phyloP scores from a whole-genome alignment of 2,888 invertebrate genomes.

The Luffia ferchaultella region DNA sequence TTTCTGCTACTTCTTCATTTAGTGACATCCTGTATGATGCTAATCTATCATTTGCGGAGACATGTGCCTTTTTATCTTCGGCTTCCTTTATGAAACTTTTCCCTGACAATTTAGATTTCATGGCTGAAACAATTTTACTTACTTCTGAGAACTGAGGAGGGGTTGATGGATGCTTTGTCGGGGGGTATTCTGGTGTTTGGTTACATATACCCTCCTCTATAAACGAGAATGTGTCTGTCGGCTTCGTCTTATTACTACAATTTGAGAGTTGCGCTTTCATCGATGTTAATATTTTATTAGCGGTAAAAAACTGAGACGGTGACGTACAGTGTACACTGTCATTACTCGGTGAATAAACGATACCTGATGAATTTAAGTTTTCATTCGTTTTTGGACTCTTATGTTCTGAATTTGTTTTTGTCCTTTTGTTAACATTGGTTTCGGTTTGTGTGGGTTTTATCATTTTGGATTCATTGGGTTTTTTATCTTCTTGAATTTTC shows the following conservation, averaged over 20 bases:
- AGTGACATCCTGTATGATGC: constrained; percentile 28
- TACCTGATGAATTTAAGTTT: constrained; percentile 22
- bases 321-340: constrained; percentile 49
- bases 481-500: constrained; percentile 18
- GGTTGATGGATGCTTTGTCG: constrained; percentile 48
- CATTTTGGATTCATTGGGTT: constrained; percentile 22
- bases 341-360: constrained; percentile 36
- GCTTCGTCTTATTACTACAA: constrained; percentile 36
- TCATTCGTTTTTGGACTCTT: constrained; percentile 34
- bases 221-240: constrained; percentile 50
- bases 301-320: constrained; percentile 52
- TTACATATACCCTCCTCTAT: constrained; percentile 51
- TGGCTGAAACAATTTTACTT: constrained; percentile 48
- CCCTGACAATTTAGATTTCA: constrained; percentile 46
- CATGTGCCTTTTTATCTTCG: constrained; percentile 19
- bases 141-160: constrained; percentile 58
- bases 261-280: constrained; percentile 57
- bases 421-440: constrained; percentile 13
- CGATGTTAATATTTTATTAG: constrained; percentile 52
- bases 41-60: constrained; percentile 38
- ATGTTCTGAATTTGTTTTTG: constrained; percentile 17
- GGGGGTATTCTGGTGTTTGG: constrained; percentile 48
- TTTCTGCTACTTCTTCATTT: constrained; percentile 27
- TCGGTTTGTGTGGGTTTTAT: constrained; percentile 20
- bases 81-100: constrained; percentile 28